Base-by-base conservation (phyloP, 2,797 vertebrate species). In the Microctenopoma stevenorrisi region DNA sequence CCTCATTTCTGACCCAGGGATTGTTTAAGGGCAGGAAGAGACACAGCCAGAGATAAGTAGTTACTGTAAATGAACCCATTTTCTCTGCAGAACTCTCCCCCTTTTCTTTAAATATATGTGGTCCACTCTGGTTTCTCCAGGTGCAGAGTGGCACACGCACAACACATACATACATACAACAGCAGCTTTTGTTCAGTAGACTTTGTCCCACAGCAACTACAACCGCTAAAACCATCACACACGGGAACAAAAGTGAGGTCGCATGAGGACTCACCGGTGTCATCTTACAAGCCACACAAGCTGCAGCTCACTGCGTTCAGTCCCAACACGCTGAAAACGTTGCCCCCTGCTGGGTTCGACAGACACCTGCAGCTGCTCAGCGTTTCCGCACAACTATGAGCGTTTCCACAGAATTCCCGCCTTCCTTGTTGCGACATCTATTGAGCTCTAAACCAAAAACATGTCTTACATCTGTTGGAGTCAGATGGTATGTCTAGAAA, bases 261-360 rank as follows among this genome's bases (percentile, higher is more conserved):
- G 49, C 59, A 0, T 69, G 7, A 80, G 84, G 83, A 89, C 80
- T n/a, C 11, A 0, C 48, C 68, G 64, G 57, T 80, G 65, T 86
- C 82, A 63, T 57, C 48, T 85, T 85, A 76, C 84, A 77, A 15
- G n/a, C 0, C 5, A 25, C 40, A 28, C 1, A 50, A 35, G 54
- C 46, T 42, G 18, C 18, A 16, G 38, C 22, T 4, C 0, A 3
- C 30, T 4, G 5, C 16, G 0, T 7, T 35, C 18, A 40, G 2
- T 0, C n/a, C 4, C n/a, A 30, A 18, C 42, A 2, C 55, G 2
- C 14, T 55, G 57, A 22, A 43, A 37, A 71, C 7, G 1, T 28
- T 46, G 67, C 85, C 88, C 30, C 59, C 87, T 86, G 14, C 51
- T 82, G 87, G 30, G 7, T 15, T 0, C 1, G 16, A 57, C 13